These are phyloP conservation scores for Talpa occidentalis DNA, from an alignment of 2,113 vertebrate species.

Conservation along the genomic window DNA sequence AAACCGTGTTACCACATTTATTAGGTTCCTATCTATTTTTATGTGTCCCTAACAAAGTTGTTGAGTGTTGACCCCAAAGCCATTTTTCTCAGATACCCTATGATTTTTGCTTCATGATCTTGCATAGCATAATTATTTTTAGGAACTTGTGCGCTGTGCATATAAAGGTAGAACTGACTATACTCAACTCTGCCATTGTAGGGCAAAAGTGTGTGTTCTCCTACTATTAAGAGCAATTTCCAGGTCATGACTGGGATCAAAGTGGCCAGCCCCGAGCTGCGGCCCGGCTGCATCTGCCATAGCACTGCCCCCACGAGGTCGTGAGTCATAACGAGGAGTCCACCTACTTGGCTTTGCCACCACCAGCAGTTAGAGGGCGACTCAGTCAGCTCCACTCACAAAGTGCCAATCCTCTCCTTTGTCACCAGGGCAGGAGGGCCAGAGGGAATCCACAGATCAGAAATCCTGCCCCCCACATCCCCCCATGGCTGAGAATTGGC, in stretches of 20 bases:
- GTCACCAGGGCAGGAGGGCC: neutral
- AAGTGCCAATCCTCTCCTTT: neutral
- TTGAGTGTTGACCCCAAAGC: neutral
- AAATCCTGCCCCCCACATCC: neutral
- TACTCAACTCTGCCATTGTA: neutral
- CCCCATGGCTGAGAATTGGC: neutral
- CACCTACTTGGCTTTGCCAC: slow-evolving; percentile 36
- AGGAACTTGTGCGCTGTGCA: neutral
- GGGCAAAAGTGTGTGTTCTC: neutral
- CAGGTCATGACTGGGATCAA: slow-evolving; percentile 54
- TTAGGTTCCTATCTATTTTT: neutral
- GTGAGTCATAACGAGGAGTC: slow-evolving; percentile 45
- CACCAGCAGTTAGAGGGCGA: neutral
- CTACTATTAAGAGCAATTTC: slow-evolving; percentile 41
- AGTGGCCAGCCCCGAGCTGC: slow-evolving; percentile 30
- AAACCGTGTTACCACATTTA: neutral
- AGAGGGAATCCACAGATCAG: neutral
- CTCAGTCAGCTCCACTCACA: slow-evolving; percentile 20
- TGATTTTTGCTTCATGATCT: neutral
- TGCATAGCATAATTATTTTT: neutral
- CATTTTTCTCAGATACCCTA: neutral
- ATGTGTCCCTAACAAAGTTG: neutral
- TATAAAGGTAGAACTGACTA: neutral
- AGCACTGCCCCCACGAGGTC: neutral
- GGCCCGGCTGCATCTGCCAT: neutral